Base-by-base conservation (phyloP, 2,888 invertebrate genomes). In the Parelbella ahira region DNA sequence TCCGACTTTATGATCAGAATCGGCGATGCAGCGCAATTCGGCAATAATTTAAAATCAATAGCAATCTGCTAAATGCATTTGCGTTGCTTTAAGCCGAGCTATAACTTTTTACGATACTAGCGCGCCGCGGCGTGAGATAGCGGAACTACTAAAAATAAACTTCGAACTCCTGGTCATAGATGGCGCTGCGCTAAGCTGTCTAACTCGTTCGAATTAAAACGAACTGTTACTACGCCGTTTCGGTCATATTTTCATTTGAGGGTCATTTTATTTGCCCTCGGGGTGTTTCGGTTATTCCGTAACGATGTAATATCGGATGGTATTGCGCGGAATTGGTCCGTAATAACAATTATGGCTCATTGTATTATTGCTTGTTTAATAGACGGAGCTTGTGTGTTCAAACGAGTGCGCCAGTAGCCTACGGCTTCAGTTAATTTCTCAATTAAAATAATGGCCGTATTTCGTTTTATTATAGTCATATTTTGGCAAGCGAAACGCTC, bases 221-320 rank as follows among this genome's bases (percentile, higher is more conserved):
- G 63, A 71, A 76, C 63, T 50, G 63, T 56, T 50, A 45, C 32
- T 49, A 15, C 37, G 44, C 30, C n/a, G 25, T 48, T 55, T 48
- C 32, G 45, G 48, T 53, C 66, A 67, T 70, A 79, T 72, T 73
- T 78, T 71, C 67, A 72, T 76, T 78, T 64, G 49, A 46, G 44
- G 45, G 53, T 49, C 21, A 28, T 57, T 62, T 68, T 56, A 57
- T 57, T 53, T 37, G 27, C 47, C 43, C 52, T 25, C 42, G 29
- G 37, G 45, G 53, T 48, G 50, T 48, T 53, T 54, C 50, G 48
- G 51, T 51, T 51, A 52, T 55, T 38, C 44, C 52, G 44, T 55
- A 59, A 58, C 54, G 53, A 53, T 41, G 48, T 54, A 48, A 56
- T 54, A 61, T 51, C 41, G 54, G 51, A 46, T 53, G 47, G 38